phyloP scores from a whole-genome alignment of 2,797 vertebrate genomes.

The Phrynocephalus guinanensis region DNA sequence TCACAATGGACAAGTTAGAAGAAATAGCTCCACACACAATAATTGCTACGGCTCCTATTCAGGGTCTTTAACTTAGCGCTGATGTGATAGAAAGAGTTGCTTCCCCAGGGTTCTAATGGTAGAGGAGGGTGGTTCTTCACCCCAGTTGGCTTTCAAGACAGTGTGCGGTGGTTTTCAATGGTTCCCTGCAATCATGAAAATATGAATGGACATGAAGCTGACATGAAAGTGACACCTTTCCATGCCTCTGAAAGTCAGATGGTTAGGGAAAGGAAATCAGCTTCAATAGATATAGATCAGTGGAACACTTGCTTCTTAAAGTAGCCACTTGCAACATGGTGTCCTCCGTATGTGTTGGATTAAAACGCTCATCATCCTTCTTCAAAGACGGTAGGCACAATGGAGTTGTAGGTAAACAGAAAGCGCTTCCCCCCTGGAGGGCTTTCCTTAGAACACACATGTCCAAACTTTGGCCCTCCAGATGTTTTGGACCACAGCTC shows the following conservation, averaged over 20 bases:
- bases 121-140: background rate
- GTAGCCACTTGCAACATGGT: background rate
- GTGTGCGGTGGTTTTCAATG: background rate
- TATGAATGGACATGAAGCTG: background rate
- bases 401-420: too few relatives aligned
- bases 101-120: background rate
- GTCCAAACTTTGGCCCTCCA: too few relatives aligned
- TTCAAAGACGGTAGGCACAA: background rate
- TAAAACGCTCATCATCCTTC: background rate
- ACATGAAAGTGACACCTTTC: background rate
- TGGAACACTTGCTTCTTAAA: background rate
- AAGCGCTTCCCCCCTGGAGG: too few relatives aligned
- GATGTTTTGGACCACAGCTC: too few relatives aligned
- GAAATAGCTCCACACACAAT: background rate
- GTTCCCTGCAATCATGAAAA: background rate
- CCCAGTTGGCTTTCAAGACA: background rate
- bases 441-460: too few relatives aligned
- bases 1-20: background rate
- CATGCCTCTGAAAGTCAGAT: background rate
- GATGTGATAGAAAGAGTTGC: background rate
- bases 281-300: background rate
- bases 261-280: background rate
- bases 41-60: constrained; percentile 13
- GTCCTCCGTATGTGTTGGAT: background rate
- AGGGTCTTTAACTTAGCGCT: background rate